A percentile compares a stretch with the other conserved stretches of the same genome.
Evolutionary conservation across 2,888 invertebrate species (phyloP).

Genomic region (Apamea anceps): DNA sequence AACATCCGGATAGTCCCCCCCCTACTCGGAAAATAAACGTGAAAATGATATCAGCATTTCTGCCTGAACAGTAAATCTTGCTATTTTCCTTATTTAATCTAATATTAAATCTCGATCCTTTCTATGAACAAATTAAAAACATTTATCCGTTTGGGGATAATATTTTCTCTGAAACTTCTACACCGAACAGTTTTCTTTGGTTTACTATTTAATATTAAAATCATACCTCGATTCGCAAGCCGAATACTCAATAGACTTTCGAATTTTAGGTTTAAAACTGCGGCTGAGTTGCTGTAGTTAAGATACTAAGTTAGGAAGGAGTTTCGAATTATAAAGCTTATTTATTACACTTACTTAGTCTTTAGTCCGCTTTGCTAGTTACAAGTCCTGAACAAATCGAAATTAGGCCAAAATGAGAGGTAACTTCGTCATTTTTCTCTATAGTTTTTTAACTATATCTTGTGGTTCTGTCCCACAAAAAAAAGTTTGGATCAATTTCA

Average conservation of each 20-base stretch:
- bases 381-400: neutral
- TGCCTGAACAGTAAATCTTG: slow-evolving; percentile 43
- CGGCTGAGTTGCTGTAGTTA: neutral
- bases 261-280: slow-evolving; percentile 17
- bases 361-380: neutral
- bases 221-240: neutral
- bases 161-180: slow-evolving; percentile 42
- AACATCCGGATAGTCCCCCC: slow-evolving; percentile 21
- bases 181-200: slow-evolving; percentile 10
- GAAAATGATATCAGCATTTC: slow-evolving; percentile 49
- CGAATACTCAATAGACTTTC: slow-evolving; percentile 16
- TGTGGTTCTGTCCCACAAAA: no score
- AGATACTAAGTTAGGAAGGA: neutral
- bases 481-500: no score
- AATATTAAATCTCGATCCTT: slow-evolving; percentile 54
- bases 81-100: slow-evolving; percentile 56
- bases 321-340: slow-evolving; percentile 15
- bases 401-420: neutral
- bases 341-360: neutral
- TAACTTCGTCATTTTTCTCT: no score
- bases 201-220: slow-evolving; percentile 37
- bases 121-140: slow-evolving; percentile 50
- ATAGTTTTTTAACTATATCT: no score
- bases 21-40: slow-evolving; percentile 28
- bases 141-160: slow-evolving; percentile 42